Percentiles rank a stretch among this genome's conserved stretches.
These are phyloP conservation scores for Rhyacichthys aspro DNA, from an alignment of 2,797 vertebrate genomes.

Conservation along the genomic window DNA sequence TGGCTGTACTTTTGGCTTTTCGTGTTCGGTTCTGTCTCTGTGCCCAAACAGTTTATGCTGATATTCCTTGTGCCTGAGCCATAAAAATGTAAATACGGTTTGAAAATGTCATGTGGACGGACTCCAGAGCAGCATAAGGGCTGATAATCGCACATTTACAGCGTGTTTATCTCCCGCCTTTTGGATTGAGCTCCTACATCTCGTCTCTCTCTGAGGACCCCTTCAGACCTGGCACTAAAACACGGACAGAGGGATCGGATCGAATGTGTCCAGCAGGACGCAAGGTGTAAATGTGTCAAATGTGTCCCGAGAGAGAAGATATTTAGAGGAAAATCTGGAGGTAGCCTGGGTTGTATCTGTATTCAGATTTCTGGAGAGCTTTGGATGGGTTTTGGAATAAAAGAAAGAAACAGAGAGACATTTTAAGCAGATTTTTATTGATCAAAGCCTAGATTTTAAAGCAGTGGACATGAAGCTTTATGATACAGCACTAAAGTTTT, in stretches of 20 bases:
- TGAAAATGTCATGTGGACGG: not conserved
- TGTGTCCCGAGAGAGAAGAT: not conserved
- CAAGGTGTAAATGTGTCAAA: not conserved
- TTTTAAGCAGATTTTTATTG: too few relatives aligned
- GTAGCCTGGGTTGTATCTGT: too few relatives aligned
- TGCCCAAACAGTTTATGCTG: slow-evolving; percentile 1
- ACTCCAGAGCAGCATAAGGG: not conserved
- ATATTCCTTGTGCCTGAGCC: not conserved
- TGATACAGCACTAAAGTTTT: too few relatives aligned
- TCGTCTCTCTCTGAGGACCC: not conserved
- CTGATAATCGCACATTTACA: not conserved
- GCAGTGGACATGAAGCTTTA: too few relatives aligned
- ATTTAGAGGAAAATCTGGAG: too few relatives aligned
- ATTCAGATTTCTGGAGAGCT: too few relatives aligned
- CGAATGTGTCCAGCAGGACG: too few relatives aligned
- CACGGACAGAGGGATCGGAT: too few relatives aligned
- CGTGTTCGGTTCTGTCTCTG: not conserved
- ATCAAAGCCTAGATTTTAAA: too few relatives aligned
- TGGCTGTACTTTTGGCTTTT: slow-evolving; percentile 1
- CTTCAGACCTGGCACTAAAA: not conserved
- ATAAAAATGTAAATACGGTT: slow-evolving; percentile 2
- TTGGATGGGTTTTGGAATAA: too few relatives aligned
- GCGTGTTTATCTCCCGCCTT: not conserved
- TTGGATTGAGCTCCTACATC: not conserved
- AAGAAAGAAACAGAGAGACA: too few relatives aligned